Evolutionary conservation across 2,113 vertebrate genomes (phyloP), one percentile per base, ranked within the genome.

Genomic region (Dolichallabes microphthalmus): DNA sequence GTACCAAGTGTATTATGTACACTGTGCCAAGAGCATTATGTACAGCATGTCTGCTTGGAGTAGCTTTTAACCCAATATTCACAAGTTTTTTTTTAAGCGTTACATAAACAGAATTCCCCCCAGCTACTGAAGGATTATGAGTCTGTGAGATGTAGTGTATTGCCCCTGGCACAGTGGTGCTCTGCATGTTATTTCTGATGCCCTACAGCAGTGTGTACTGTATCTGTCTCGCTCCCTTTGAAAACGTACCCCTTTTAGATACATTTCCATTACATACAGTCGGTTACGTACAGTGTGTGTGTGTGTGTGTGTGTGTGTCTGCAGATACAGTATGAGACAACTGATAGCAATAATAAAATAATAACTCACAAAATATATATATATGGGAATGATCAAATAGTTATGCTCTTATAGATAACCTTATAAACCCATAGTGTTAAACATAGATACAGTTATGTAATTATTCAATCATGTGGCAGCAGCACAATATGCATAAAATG

Each of bases 181-280:
- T 86, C 76, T 83, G 61, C 80, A 53, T 68, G 22, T 57, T 57
- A 53, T 82, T 81, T 27, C 20, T 55, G 19, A 57, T 71, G 39
- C 39, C 57, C 82, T 76, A 20, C 39, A 8, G 6, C 86, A 88
- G 74, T 81, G 87, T 86, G 76, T 86, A 84, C n/a, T 86, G 76
- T 86, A 84, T 30, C 84, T 85, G 82, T 71, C 79, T 73, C 68
- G 82, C 84, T 86, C 83, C 87, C 88, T 84, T 77, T 71, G 87
- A 88, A 91, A 91, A 80, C 88, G 87, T 57, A 13, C 32, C 69
- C 74, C 90, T 86, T 88, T 91, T 93, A 91, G 90, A 84, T 86
- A 92, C 86, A 91, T 91, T 89, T 90, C 91, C 86, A 69, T 85
- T 83, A 89, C 32, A 87, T 86, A 80, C 86, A 82, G 79, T 90